These are phyloP conservation scores for Malachius bipustulatus DNA, from an alignment of 2,888 invertebrate species.

Conservation along the genomic window DNA sequence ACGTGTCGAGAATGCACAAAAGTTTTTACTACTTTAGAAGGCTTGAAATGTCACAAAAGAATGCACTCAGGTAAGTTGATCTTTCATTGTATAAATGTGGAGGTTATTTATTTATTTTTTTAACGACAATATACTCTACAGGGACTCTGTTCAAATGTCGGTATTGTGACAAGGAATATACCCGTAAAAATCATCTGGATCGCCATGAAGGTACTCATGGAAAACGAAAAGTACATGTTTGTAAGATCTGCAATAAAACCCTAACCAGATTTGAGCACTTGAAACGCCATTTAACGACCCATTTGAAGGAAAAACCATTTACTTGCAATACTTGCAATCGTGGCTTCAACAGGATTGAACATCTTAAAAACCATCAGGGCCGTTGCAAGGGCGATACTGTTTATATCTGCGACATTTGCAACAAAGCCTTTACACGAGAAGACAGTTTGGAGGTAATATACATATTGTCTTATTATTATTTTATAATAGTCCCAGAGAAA, in stretches of 20 bases:
- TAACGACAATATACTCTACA: no score
- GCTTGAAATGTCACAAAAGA: constrained; percentile 23
- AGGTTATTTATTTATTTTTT: no score
- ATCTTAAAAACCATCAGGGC: constrained; percentile 32
- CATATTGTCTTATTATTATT: no score
- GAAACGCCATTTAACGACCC: constrained; percentile 34
- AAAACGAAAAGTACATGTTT: constrained; percentile 33
- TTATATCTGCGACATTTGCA: constrained; percentile 38
- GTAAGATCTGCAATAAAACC: constrained; percentile 36
- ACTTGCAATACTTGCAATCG: constrained; percentile 34
- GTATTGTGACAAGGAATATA: constrained; percentile 34
- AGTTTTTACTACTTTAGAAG: constrained; percentile 34
- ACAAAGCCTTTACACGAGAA: constrained; percentile 35
- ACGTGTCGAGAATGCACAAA: constrained; percentile 33
- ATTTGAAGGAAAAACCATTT: constrained; percentile 35
- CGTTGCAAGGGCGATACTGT: constrained; percentile 37
- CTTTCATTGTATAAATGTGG: no score
- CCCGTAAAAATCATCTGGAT: constrained; percentile 31
- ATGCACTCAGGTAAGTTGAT: no score
- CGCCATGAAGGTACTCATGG: constrained; percentile 33
- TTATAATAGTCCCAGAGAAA: no score
- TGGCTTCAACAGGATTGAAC: constrained; percentile 35
- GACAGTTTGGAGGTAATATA: constrained; percentile 34
- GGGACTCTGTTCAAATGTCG: constrained; percentile 35
- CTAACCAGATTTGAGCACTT: constrained; percentile 34